These are phyloP conservation scores for Phoxinus dragarum DNA, from an alignment of 2,797 vertebrate genomes.

Conservation along the genomic window DNA sequence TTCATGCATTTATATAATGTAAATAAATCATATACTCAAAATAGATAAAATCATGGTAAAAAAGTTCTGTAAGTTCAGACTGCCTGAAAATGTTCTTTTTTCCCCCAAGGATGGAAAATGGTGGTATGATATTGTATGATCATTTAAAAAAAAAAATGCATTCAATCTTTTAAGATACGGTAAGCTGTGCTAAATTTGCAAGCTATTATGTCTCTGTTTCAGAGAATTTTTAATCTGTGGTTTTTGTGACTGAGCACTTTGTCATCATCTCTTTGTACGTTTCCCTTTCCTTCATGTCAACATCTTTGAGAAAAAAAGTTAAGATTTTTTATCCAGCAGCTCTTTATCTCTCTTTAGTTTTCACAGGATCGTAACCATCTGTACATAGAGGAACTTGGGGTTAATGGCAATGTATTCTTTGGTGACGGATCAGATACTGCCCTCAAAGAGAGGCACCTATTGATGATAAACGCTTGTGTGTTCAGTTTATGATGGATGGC, in stretches of 20 bases:
- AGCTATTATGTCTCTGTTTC: constrained; percentile 49
- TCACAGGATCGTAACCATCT: constrained; percentile 70
- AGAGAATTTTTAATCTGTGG: constrained; percentile 41
- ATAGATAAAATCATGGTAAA: neutral
- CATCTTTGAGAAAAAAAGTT: constrained; percentile 52
- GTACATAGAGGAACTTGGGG: constrained; percentile 72
- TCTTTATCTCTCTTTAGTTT: constrained; percentile 56
- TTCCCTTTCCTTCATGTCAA: constrained; percentile 61
- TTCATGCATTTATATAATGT: constrained; percentile 39
- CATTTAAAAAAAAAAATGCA: constrained; percentile 9
- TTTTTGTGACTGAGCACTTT: constrained; percentile 50
- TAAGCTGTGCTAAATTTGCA: constrained; percentile 37
- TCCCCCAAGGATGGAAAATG: neutral
- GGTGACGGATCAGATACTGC: constrained; percentile 58
- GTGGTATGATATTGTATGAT: constrained; percentile 22
- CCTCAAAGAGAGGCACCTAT: constrained; percentile 63
- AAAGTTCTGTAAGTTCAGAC: constrained; percentile 11
- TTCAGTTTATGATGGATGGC: constrained; percentile 42
- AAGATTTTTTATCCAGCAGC: constrained; percentile 28
- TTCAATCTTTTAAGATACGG: constrained; percentile 24
- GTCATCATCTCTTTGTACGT: constrained; percentile 33
- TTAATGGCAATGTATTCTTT: constrained; percentile 70
- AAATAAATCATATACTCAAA: constrained; percentile 31
- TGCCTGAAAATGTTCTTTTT: neutral
- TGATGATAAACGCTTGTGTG: constrained; percentile 49